Percentiles rank a stretch among this genome's conserved stretches.
These are phyloP conservation scores for Halisarca cf. caerulea DNA, from an alignment of 37 sponge, comb jelly and placozoan species.

Conservation along the genomic window DNA sequence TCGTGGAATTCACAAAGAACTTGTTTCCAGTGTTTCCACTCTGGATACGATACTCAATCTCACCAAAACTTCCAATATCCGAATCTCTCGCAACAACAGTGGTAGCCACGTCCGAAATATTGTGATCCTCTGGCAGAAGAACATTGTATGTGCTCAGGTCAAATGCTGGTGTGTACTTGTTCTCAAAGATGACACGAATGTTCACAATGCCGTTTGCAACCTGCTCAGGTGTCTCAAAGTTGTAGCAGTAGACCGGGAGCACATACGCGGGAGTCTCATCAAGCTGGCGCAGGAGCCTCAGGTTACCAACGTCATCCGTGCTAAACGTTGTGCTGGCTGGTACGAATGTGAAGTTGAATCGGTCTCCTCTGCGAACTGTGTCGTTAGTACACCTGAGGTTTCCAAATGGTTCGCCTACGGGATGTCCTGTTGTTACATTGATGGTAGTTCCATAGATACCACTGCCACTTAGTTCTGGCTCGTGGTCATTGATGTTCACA, in stretches of 20 bases:
- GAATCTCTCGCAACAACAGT: slow-evolving; percentile 57
- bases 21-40: slow-evolving; percentile 59
- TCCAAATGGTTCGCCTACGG: slow-evolving; percentile 53
- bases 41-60: slow-evolving; percentile 54
- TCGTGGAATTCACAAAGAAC: slow-evolving; percentile 57
- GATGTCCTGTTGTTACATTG: slow-evolving; percentile 41
- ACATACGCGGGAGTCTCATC: slow-evolving; percentile 67
- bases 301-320: slow-evolving; percentile 48
- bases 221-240: slow-evolving; percentile 28
- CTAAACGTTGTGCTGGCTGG: slow-evolving; percentile 41
- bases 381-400: slow-evolving; percentile 49
- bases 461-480: slow-evolving; percentile 43
- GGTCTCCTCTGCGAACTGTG: not conserved
- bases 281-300: slow-evolving; percentile 32
- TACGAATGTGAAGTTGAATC: slow-evolving; percentile 48
- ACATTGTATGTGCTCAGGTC: slow-evolving; percentile 29
- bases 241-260: slow-evolving; percentile 48
- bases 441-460: slow-evolving; percentile 66
- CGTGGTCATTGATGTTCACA: slow-evolving; percentile 62
- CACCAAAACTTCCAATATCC: slow-evolving; percentile 73
- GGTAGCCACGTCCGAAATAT: slow-evolving; percentile 1
- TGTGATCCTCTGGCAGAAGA: slow-evolving; percentile 38
- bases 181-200: slow-evolving; percentile 61
- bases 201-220: slow-evolving; percentile 53
- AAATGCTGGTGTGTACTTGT: slow-evolving; percentile 63